A percentile compares a stretch with the other conserved stretches of the same genome.
These are phyloP conservation scores for Brachymystax lenok DNA, from an alignment of 2,797 vertebrate species.

Conservation along the genomic window DNA sequence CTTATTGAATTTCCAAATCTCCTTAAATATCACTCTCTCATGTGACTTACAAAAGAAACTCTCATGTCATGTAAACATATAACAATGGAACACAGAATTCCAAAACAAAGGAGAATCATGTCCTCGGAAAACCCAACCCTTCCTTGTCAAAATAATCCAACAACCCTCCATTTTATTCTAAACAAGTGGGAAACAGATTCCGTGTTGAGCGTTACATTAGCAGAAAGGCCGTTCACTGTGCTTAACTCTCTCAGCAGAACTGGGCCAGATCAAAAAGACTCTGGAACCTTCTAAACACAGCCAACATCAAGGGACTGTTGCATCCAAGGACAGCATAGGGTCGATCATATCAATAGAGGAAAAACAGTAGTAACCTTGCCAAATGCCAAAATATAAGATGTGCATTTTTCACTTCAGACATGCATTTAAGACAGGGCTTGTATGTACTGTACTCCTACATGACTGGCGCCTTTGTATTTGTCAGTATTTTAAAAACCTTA, in stretches of 20 bases:
- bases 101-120: conserved; percentile 38
- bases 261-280: not conserved
- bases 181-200: conserved; percentile 32
- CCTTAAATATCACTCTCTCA: not conserved
- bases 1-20: not conserved
- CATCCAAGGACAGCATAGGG: not conserved
- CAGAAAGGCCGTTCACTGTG: not conserved
- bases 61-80: not conserved
- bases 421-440: too few relatives aligned
- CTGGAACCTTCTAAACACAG: not conserved
- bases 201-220: not conserved
- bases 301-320: not conserved
- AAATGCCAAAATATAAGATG: too few relatives aligned
- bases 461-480: not conserved
- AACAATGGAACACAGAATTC: conserved; percentile 16
- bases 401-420: too few relatives aligned
- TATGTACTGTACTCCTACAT: too few relatives aligned
- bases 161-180: conserved; percentile 39
- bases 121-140: conserved; percentile 31
- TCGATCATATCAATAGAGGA: too few relatives aligned
- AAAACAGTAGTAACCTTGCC: not conserved
- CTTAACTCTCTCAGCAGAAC: not conserved
- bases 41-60: not conserved
- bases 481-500: not conserved
- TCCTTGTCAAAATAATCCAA: not conserved